phyloP scores from a whole-genome alignment of 2,888 invertebrate species.

The Coleophora flavipennella region DNA sequence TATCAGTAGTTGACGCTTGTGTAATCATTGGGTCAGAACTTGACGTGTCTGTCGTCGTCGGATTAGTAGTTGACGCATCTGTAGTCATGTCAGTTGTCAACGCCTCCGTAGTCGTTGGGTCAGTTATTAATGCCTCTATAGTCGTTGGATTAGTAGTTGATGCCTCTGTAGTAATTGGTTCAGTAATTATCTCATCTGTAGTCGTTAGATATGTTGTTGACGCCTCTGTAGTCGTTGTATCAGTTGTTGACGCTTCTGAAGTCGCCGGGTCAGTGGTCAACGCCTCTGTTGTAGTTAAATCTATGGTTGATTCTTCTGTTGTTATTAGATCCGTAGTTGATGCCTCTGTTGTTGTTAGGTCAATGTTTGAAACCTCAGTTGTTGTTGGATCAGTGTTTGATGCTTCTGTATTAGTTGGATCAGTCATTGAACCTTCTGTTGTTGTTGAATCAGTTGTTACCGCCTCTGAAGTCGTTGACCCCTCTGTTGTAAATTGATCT shows the following conservation, averaged over 20 bases:
- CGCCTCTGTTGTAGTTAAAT: too few species aligned
- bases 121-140: background rate
- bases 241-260: too few species aligned
- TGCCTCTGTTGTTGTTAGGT: background rate
- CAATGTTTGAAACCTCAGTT: background rate
- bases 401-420: too few species aligned
- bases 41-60: background rate
- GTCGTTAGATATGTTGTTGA: background rate
- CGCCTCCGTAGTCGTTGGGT: background rate
- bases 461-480: background rate
- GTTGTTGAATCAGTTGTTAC: too few species aligned
- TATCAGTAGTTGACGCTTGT: background rate
- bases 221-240: background rate
- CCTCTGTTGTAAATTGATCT: too few species aligned
- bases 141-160: background rate
- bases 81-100: background rate
- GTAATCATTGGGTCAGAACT: background rate
- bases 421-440: too few species aligned
- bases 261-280: too few species aligned
- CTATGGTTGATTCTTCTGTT: background rate
- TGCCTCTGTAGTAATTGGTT: background rate
- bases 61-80: background rate
- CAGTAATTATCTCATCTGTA: background rate
- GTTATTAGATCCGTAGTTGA: background rate
- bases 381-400: background rate